Evolutionary conservation across 1,140 invertebrate species (phyloP), one percentile per base, ranked within the genome.

Genomic region (Teleogryllus occipitalis): DNA sequence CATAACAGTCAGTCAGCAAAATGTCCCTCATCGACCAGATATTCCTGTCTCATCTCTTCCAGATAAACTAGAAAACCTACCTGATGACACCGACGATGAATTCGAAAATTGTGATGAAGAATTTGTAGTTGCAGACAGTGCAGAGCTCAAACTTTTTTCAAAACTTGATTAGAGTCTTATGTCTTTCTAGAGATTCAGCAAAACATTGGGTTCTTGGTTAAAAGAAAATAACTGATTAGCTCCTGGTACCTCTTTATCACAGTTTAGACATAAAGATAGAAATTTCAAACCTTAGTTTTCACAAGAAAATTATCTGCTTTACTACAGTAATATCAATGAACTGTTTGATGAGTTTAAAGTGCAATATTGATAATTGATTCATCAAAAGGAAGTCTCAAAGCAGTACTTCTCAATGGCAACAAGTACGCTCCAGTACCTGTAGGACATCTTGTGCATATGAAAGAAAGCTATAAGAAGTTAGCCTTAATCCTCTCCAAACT

Each of bases 401-500:
- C 27, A 39, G 27, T 39, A 39, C 27, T 81, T 86, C 81, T 82
- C 81, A 18, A 84, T 84, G 82, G 84, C 76, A 85, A 86, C 80
- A 77, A 80, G 78, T 83, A 82, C 77, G 80, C 83, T 15, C 84
- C 83, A 77, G n/a, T n/a, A n/a, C n/a, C n/a, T n/a, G n/a, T n/a
- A n/a, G 39, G 75, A 22, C 4, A 76, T 76, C 7, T 22, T 76
- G 75, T 76, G 7, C 21, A 82, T 73, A 80, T 86, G 12, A 83
- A 86, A 82, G 83, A 86, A 84, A 80, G 74, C 77, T 85, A 10
- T 83, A 84, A 82, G 82, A 76, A 12, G 75, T 85, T 77, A 12
- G n/a, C n/a, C n/a, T 39, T n/a, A 7, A 39, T 77, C 86, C 2
- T 81, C 74, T 73, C 54, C 81, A 46, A 65, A 76, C 22, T n/a